Base-by-base conservation (phyloP, 1,140 invertebrate genomes). In the Whitmania pigra region DNA sequence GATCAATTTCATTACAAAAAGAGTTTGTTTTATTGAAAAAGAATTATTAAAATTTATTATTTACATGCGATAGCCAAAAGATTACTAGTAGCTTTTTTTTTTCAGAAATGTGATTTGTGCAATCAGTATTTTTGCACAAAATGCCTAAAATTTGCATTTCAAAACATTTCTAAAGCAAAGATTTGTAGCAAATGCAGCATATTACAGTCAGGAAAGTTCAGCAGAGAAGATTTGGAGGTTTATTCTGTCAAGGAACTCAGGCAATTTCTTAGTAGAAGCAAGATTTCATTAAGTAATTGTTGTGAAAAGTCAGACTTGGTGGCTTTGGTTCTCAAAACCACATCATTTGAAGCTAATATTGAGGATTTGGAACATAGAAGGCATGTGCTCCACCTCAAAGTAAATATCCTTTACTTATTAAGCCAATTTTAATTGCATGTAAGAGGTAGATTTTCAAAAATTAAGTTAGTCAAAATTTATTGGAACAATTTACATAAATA, bases 271-370 rank as follows among this genome's bases (percentile, higher is more conserved):
- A 72, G 76, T 31, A 77, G 72, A 69, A 76, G 76, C 13, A 79
- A 78, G 71, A 79, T 82, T 31, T 75, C 78, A 1, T 78, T 77
- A 6, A 73, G 75, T 40, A 77, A 74, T 17, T 82, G 81, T 71
- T 77, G 67, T 40, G 81, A 82, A 72, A 82, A 82, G 73, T 73
- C 78, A 70, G 80, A 82, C 70, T 72, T 82, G 0, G 79, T 81
- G 71, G 81, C 82, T 22, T 74, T 81, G 0, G 73, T 81, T 25
- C 71, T 81, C n/a, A 67, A 74, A 20, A 77, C 78, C 69, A 80
- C 77, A 73, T 77, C 75, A 27, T 74, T 67, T 67, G 70, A 72
- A 20, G 67, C 74, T 49, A 69, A 29, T 60, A 53, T 22, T 25
- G 43, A 43, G 27, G 68, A 76, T 66, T 54, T 66, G 6, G 75